A percentile compares a stretch with the other conserved stretches of the same genome.
phyloP scores from a whole-genome alignment of 2,888 invertebrate genomes.

The Nematopogon swammerdamellus region DNA sequence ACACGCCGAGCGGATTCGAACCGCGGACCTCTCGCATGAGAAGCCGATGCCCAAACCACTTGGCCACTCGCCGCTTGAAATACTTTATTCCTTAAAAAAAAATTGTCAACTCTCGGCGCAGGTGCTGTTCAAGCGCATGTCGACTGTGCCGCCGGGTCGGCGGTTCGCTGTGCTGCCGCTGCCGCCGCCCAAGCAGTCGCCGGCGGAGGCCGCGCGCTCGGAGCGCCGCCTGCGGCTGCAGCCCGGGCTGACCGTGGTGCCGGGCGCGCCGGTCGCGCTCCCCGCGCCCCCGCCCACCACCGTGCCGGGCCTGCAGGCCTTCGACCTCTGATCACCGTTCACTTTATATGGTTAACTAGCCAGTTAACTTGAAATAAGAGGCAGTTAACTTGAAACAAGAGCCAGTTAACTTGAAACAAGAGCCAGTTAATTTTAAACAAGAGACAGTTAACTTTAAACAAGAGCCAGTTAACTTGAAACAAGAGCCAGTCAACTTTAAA shows the following conservation, averaged over 20 bases:
- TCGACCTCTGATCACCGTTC: conserved; percentile 30
- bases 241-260: conserved; percentile 35
- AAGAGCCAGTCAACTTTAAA: too few relatives aligned
- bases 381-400: too few relatives aligned
- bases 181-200: conserved; percentile 19
- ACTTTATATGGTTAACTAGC: background rate
- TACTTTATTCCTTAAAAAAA: too few relatives aligned
- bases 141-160: conserved; percentile 33
- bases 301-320: conserved; percentile 32
- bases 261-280: conserved; percentile 30
- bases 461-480: too few relatives aligned
- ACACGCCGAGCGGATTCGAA: too few relatives aligned
- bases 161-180: conserved; percentile 37
- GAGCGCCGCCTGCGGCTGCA: conserved; percentile 32
- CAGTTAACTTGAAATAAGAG: too few relatives aligned
- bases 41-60: too few relatives aligned
- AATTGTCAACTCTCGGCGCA: conserved; percentile 5
- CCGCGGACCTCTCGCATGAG: too few relatives aligned
- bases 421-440: too few relatives aligned
- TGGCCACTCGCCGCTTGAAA: too few relatives aligned
- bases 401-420: too few relatives aligned
- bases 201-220: conserved; percentile 17
- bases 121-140: conserved; percentile 41
- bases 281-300: conserved; percentile 28
- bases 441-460: too few relatives aligned